Percentiles rank a stretch among this genome's conserved stretches.
Conservation (phyloP, 2,797 vertebrate species). For the Galagoides demidoff region DNA sequence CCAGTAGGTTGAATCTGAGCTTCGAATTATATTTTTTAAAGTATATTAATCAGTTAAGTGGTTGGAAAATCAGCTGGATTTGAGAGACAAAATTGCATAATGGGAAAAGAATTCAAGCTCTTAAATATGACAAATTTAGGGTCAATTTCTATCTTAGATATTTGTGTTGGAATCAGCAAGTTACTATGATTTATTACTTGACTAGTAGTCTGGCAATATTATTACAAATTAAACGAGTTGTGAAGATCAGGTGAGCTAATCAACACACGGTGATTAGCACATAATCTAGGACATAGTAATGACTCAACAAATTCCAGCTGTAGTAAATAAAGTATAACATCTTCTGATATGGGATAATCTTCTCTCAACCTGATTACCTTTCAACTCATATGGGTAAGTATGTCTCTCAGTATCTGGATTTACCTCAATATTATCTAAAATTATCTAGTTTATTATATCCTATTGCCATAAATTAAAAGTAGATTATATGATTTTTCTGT, state of each 20-base stretch:
- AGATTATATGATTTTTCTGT: background rate
- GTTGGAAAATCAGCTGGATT: background rate
- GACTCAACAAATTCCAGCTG: background rate
- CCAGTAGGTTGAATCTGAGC: background rate
- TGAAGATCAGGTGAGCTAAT: background rate
- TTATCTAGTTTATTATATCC: background rate
- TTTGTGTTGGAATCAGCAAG: background rate
- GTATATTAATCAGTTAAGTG: background rate
- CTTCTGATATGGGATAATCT: background rate
- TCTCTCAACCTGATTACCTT: background rate
- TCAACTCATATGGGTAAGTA: background rate
- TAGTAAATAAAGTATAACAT: background rate
- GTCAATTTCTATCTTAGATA: background rate
- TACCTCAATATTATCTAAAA: slow-evolving; percentile 16
- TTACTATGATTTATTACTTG: slow-evolving; percentile 13
- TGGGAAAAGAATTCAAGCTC: background rate
- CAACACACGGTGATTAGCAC: background rate
- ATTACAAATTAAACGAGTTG: background rate
- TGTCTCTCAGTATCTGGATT: background rate
- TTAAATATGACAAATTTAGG: background rate
- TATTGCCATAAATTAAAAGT: slow-evolving; percentile 32
- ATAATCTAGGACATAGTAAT: background rate
- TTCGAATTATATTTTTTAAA: background rate
- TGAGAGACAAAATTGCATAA: background rate
- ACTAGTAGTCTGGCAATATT: background rate